These are phyloP conservation scores for Samia ricini DNA, from an alignment of 1,140 invertebrate species.

Conservation along the genomic window DNA sequence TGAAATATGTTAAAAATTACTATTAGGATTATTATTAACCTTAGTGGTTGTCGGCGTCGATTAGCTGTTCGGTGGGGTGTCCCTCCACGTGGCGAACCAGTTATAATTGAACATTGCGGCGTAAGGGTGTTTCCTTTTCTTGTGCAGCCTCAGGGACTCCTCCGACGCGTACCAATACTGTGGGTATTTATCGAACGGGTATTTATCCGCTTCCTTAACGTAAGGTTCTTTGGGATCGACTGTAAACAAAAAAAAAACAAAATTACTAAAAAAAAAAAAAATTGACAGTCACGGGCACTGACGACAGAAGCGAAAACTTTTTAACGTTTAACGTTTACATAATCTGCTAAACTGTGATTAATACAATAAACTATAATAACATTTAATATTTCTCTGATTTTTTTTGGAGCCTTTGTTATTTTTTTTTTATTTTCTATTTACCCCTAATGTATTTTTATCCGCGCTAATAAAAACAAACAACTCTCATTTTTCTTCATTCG, in stretches of 20 bases:
- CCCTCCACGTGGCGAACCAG: constrained; percentile 57
- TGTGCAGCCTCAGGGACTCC: constrained; percentile 58
- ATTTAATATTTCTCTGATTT: neutral
- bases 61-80: constrained; percentile 54
- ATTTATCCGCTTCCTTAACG: constrained; percentile 53
- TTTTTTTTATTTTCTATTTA: no score
- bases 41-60: constrained; percentile 12
- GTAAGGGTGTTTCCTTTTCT: constrained; percentile 67
- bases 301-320: neutral
- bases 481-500: no score
- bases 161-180: constrained; percentile 69
- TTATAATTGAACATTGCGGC: constrained; percentile 60
- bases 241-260: constrained; percentile 27
- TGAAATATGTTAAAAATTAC: neutral
- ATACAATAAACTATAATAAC: neutral
- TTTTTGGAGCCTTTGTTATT: no score
- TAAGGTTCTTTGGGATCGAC: constrained; percentile 47
- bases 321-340: no score
- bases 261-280: neutral
- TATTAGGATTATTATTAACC: neutral
- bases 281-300: no score
- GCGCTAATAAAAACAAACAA: no score
- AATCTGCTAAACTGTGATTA: no score
- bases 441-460: no score
- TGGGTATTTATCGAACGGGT: constrained; percentile 58